These are phyloP conservation scores for Lampris incognitus DNA, from an alignment of 2,113 vertebrate species.

Conservation along the genomic window DNA sequence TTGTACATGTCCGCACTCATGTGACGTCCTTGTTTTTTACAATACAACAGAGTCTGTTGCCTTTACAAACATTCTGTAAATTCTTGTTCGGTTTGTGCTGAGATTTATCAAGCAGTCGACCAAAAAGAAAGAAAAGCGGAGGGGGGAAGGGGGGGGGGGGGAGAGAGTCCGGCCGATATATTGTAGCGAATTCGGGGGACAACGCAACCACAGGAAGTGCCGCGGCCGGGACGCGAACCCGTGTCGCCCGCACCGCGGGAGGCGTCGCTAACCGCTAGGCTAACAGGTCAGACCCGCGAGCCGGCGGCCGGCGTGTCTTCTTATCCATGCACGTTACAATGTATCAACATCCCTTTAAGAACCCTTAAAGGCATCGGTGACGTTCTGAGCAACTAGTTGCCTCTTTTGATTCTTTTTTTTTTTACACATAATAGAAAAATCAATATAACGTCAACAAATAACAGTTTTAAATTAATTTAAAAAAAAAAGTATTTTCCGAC, in stretches of 20 bases:
- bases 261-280: too few species aligned
- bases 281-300: too few species aligned
- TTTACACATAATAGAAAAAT: slow-evolving; percentile 59
- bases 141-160: too few species aligned
- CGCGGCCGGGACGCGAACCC: too few species aligned
- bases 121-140: slow-evolving; percentile 45
- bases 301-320: too few species aligned
- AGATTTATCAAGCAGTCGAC: slow-evolving; percentile 53
- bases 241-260: too few species aligned
- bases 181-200: too few species aligned
- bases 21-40: slow-evolving; percentile 39
- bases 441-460: slow-evolving; percentile 50
- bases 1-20: slow-evolving; percentile 64
- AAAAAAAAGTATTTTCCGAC: slow-evolving; percentile 56
- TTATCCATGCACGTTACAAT: slow-evolving; percentile 24
- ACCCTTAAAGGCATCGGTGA: slow-evolving; percentile 82
- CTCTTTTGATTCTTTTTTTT: slow-evolving; percentile 18
- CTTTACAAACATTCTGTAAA: slow-evolving; percentile 77
- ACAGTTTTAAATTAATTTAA: slow-evolving; percentile 49
- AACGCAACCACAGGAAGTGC: too few species aligned
- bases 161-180: too few species aligned
- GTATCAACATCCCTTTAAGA: slow-evolving; percentile 77
- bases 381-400: slow-evolving; percentile 67
- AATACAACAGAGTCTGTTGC: slow-evolving; percentile 52
- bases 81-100: slow-evolving; percentile 32